phyloP scores from a whole-genome alignment of 2,888 invertebrate genomes.

The Diachrysia chrysitis region DNA sequence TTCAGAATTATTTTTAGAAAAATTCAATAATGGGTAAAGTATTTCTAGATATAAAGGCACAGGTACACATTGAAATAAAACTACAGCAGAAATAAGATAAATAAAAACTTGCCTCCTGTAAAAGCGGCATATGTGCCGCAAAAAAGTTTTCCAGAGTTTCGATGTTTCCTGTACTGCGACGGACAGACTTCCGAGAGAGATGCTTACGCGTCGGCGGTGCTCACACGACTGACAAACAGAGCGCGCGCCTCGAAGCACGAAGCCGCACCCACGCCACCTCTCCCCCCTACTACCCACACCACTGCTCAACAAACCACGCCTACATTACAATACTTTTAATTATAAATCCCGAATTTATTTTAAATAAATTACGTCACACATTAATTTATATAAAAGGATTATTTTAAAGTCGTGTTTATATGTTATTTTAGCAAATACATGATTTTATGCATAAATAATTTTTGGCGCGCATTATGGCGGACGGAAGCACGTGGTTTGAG shows the following conservation, averaged over 20 bases:
- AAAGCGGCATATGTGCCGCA: constrained; percentile 81
- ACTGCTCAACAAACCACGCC: constrained; percentile 56
- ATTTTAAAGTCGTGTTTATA: neutral
- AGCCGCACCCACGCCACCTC: constrained; percentile 71
- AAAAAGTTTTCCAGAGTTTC: constrained; percentile 70
- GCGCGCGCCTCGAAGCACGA: constrained; percentile 72
- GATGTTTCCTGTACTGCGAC: constrained; percentile 56
- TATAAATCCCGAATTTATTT: neutral
- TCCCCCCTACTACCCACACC: constrained; percentile 57
- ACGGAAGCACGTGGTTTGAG: constrained; percentile 52
- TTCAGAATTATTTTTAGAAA: neutral
- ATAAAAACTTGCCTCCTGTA: constrained; percentile 77
- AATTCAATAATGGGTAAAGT: neutral
- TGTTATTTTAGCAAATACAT: neutral
- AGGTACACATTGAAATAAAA: too few species aligned
- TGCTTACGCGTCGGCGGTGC: constrained; percentile 75
- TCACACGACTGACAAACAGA: constrained; percentile 71
- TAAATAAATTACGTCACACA: neutral
- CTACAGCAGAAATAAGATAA: neutral
- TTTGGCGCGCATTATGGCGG: constrained; percentile 49
- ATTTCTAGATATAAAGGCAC: neutral
- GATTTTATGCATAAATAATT: constrained; percentile 16
- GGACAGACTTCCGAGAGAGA: constrained; percentile 65
- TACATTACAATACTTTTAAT: constrained; percentile 53
- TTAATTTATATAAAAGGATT: neutral